Evolutionary conservation across 2,113 vertebrate genomes (phyloP).

Genomic region (Pycnonotus jocosus): DNA sequence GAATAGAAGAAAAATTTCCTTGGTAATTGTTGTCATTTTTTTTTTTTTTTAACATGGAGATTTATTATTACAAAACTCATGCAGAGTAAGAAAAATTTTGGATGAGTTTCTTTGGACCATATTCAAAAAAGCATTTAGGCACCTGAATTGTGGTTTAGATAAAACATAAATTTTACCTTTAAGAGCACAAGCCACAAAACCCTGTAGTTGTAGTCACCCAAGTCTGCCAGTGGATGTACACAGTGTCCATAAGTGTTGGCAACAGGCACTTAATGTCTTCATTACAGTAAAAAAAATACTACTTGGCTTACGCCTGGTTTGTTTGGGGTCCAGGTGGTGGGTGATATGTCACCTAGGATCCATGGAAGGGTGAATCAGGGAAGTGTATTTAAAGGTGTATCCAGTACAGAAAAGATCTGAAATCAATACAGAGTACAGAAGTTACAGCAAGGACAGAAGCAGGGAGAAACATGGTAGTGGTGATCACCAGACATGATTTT

Average conservation of each 20-base stretch:
- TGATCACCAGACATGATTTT: neutral
- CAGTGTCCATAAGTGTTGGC: rapidly evolving
- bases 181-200: neutral
- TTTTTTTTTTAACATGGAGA: neutral
- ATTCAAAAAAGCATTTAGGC: neutral
- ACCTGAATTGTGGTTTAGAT: neutral
- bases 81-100: neutral
- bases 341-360: neutral
- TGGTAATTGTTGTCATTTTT: neutral
- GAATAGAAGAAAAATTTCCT: neutral
- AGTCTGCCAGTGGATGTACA: neutral
- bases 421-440: neutral
- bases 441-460: neutral
- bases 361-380: neutral
- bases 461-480: neutral
- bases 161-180: neutral
- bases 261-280: neutral
- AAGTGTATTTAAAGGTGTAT: neutral
- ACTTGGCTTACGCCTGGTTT: neutral
- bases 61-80: neutral
- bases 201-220: neutral
- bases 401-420: neutral
- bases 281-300: neutral
- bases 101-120: neutral
- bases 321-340: neutral